Base-by-base conservation (phyloP, 2,888 invertebrate species). In the Tenthredo distinguenda region DNA sequence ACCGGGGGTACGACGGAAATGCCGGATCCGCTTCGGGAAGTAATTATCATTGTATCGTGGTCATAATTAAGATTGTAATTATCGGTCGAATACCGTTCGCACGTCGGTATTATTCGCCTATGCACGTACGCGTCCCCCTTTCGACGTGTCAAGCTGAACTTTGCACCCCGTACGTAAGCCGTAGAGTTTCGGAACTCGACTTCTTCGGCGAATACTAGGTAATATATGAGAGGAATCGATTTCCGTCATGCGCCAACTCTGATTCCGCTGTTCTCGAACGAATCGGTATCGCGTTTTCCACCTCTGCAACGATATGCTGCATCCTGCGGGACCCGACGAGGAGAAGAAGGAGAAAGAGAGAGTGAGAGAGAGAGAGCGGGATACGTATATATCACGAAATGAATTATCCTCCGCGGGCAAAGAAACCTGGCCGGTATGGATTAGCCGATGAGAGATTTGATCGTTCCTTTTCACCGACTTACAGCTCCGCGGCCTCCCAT, bases 381-480 rank as follows among this genome's bases (percentile, higher is more conserved):
- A 18, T 9, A 43, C 10, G 12, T 18, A 79, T 31, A 34, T 34
- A 68, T 84, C 72, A 40, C 34, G 37, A 72, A 72, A 84, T 72
- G 55, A 84, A 84, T 84, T n/a, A 84, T 71, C 21, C 68, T 84
- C 84, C 37, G 21, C 65, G 68, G 55, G 84, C 50, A 34, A 84
- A 84, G 83, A 83, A 72, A 12, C 72, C 43, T 50, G 79, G 50
- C 50, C 50, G n/a, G 84, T 76, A 62, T 84, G 84, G 84, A 84
- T 84, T 76, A 84, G 62, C 43, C 76, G 84, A 76, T 76, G 84
- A 84, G 62, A 58, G 84, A 84, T 84, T 84, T 84, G 84, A 62
- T 76, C 43, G 74, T 37, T 58, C 76, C 84, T 76, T 84, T 76
- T 84, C 82, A 82, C 62, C 82, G 82, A 82, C 82, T 62, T 26